Conservation (phyloP, 2,113 vertebrate genomes). For the Neofelis nebulosa region DNA sequence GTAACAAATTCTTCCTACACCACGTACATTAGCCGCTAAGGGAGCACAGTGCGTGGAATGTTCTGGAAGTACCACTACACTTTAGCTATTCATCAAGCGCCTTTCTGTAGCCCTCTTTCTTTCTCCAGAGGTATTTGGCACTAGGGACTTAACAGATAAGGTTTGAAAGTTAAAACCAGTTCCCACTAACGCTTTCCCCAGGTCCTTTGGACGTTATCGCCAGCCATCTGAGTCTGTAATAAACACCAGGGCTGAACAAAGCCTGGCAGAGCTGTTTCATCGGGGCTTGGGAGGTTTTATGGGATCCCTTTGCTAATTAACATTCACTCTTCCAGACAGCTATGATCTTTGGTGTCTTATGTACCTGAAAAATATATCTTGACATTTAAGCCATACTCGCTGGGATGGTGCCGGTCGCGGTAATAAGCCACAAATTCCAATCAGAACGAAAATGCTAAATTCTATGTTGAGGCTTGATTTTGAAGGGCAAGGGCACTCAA, state of each 20-base stretch:
- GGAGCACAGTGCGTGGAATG: neutral
- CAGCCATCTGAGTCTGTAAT: slow-evolving; percentile 76
- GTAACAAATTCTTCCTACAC: neutral
- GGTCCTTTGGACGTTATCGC: slow-evolving; percentile 52
- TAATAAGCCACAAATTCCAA: slow-evolving; percentile 75
- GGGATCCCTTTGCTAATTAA: slow-evolving; percentile 81
- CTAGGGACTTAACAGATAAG: slow-evolving; percentile 65
- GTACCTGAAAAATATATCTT: slow-evolving; percentile 82
- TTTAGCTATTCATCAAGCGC: neutral
- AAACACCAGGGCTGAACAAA: slow-evolving; percentile 70
- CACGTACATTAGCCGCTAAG: neutral
- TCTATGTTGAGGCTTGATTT: neutral
- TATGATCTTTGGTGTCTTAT: slow-evolving; percentile 81
- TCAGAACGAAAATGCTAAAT: slow-evolving; percentile 75
- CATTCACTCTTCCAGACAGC: slow-evolving; percentile 78
- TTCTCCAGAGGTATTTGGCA: slow-evolving; percentile 64
- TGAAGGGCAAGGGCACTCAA: slow-evolving; percentile 29
- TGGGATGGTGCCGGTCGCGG: slow-evolving; percentile 61
- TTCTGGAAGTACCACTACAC: too few species aligned
- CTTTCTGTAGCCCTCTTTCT: slow-evolving; percentile 62
- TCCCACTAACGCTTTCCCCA: neutral
- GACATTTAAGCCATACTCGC: slow-evolving; percentile 83
- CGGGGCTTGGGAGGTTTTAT: slow-evolving; percentile 65
- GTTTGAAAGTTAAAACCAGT: slow-evolving; percentile 77
- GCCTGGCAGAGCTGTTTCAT: slow-evolving; percentile 58